Percentiles rank a stretch among this genome's conserved stretches.
phyloP scores from a whole-genome alignment of 35 echinoderm and acorn worm genomes.

The Ophioderma brevispina region DNA sequence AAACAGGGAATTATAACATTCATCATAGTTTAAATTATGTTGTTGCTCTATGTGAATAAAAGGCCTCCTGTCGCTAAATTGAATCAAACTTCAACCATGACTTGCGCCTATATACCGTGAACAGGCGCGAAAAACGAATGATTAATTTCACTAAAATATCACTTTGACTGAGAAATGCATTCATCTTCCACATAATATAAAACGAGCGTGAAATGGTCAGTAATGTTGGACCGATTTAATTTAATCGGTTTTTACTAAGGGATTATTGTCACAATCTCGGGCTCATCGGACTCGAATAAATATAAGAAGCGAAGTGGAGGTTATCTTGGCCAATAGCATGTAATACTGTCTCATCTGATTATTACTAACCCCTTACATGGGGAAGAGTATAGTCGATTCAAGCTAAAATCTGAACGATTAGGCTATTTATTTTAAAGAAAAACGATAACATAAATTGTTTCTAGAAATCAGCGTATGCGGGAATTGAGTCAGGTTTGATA shows the following conservation, averaged over 20 bases:
- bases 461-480: too few species aligned
- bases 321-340: not conserved
- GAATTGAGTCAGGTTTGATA: too few species aligned
- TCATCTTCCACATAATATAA: constrained; percentile 10
- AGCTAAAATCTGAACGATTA: too few species aligned
- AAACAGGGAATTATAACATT: too few species aligned
- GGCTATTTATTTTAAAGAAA: too few species aligned
- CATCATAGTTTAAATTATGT: too few species aligned
- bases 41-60: too few species aligned
- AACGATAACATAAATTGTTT: too few species aligned
- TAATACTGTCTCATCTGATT: not conserved
- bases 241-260: not conserved
- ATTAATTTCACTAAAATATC: constrained; percentile 1
- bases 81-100: too few species aligned
- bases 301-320: not conserved
- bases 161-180: not conserved
- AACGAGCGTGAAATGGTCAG: constrained; percentile 2
- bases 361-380: not conserved
- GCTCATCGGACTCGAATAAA: not conserved
- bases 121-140: not conserved
- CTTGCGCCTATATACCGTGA: not conserved
- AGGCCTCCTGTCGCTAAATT: too few species aligned
- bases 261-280: not conserved
- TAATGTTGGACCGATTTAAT: not conserved
- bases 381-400: not conserved